These are phyloP conservation scores for Salvator merianae DNA, from an alignment of 2,113 vertebrate species.

Conservation along the genomic window DNA sequence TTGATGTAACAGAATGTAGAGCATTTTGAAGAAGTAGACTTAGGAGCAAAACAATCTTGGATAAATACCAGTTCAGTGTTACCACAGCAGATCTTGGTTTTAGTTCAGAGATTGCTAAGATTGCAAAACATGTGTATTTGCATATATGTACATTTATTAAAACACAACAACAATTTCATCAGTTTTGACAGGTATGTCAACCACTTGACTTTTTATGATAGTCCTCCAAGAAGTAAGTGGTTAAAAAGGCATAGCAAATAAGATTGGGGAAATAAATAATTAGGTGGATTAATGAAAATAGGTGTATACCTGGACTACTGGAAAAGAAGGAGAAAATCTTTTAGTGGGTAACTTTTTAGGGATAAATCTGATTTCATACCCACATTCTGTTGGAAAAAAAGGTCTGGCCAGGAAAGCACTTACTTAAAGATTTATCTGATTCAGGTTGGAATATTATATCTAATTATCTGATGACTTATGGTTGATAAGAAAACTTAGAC, in stretches of 20 bases:
- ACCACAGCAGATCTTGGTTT: not conserved
- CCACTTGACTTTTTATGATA: not conserved
- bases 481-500: not conserved
- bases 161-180: not conserved
- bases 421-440: not conserved
- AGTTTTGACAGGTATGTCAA: conserved; percentile 13
- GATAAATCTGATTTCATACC: not conserved
- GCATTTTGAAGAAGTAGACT: conserved; percentile 30
- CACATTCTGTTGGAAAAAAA: not conserved
- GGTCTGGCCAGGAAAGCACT: not conserved
- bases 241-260: not conserved
- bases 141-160: not conserved
- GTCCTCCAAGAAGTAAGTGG: not conserved
- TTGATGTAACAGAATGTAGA: conserved; percentile 24
- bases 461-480: not conserved
- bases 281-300: not conserved
- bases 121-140: not conserved
- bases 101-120: not conserved
- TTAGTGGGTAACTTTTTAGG: not conserved
- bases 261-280: not conserved
- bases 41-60: conserved; percentile 12
- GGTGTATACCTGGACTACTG: not conserved
- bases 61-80: conserved; percentile 23
- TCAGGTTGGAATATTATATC: not conserved
- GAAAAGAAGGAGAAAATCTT: not conserved